Conservation (phyloP, 37 sponge, comb jelly and placozoan species). For the Haliclona indistincta region DNA sequence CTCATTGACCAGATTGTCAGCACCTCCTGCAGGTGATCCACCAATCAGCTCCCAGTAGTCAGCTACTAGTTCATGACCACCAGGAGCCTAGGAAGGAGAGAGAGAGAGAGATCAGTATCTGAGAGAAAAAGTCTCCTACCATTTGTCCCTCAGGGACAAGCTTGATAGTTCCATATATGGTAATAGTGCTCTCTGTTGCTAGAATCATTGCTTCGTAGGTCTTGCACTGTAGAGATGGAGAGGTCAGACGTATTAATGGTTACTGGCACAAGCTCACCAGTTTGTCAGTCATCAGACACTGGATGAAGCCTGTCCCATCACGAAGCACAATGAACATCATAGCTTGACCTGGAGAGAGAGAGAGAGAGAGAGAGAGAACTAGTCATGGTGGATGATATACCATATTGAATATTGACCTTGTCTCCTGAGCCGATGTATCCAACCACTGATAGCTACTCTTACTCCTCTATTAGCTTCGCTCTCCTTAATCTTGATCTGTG, state of each 20-base stretch:
- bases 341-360: not conserved
- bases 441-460: conserved; percentile 81
- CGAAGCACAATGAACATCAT: conserved; percentile 91
- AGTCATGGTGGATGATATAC: not conserved
- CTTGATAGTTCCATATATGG: conserved; percentile 72
- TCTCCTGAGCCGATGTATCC: conserved; percentile 90
- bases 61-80: conserved; percentile 89
- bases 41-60: conserved; percentile 99
- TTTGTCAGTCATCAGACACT: conserved; percentile 87
- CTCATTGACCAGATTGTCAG: conserved; percentile 91
- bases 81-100: conserved; percentile 81
- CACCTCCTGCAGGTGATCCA: conserved; percentile 89
- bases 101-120: not conserved
- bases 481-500: conserved; percentile 75
- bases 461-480: conserved; percentile 25
- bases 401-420: conserved; percentile 62
- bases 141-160: conserved; percentile 81
- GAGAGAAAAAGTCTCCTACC: conserved; percentile 24
- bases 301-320: conserved; percentile 95
- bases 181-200: conserved; percentile 81
- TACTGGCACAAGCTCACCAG: conserved; percentile 30
- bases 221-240: conserved; percentile 47
- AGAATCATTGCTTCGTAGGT: conserved; percentile 88
- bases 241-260: not conserved
- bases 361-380: not conserved